Percentiles rank a stretch among this genome's conserved stretches.
These are phyloP conservation scores for Agrochola litura DNA, from an alignment of 2,888 invertebrate species.

Conservation along the genomic window DNA sequence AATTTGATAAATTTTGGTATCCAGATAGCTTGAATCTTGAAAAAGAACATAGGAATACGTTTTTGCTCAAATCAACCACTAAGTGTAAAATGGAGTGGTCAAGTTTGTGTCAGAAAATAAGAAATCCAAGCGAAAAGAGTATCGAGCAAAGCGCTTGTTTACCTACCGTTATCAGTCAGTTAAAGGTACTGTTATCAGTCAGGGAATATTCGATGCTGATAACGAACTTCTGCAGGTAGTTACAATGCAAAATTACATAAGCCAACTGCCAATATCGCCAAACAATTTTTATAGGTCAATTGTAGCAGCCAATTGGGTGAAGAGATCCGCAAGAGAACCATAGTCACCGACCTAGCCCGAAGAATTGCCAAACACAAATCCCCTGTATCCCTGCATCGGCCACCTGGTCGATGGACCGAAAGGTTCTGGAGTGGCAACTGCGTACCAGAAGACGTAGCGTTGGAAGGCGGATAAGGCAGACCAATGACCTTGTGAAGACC, in stretches of 20 bases:
- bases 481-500: no score
- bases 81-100: background rate
- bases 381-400: background rate
- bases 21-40: background rate
- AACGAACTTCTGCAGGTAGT: background rate
- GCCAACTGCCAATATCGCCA: background rate
- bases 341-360: background rate
- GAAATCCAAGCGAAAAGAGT: no score
- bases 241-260: background rate
- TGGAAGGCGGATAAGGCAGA: background rate
- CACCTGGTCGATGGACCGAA: background rate
- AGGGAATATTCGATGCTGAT: background rate
- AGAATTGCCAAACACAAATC: background rate
- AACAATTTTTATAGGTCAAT: background rate
- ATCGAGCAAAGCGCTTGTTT: background rate
- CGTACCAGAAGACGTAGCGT: background rate
- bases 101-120: background rate
- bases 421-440: background rate
- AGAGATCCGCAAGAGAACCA: background rate
- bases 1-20: background rate
- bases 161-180: constrained; percentile 14
- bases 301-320: background rate
- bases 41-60: background rate
- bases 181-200: constrained; percentile 31
- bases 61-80: no score